Conservation (phyloP, 1,140 invertebrate species). For the Philaenus spumarius region DNA sequence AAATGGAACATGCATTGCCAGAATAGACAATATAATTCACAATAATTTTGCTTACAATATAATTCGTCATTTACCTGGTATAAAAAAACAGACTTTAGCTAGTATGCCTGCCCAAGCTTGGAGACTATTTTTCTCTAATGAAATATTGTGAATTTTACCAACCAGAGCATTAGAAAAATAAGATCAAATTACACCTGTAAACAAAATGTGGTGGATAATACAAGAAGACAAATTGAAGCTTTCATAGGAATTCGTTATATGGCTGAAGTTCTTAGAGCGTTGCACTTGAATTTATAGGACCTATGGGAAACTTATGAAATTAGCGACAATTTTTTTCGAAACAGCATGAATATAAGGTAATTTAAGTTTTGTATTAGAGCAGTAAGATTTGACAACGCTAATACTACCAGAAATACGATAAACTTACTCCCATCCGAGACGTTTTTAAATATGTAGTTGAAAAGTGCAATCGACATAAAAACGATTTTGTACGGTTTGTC, state of each 20-base stretch:
- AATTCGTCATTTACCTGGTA: slow-evolving; percentile 6
- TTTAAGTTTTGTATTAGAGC: slow-evolving; percentile 31
- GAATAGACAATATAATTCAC: slow-evolving; percentile 9
- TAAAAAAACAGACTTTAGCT: slow-evolving; percentile 1
- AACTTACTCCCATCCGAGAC: slow-evolving; percentile 33
- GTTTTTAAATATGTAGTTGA: slow-evolving; percentile 33
- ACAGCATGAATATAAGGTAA: slow-evolving; percentile 28
- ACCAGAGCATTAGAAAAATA: slow-evolving; percentile 12
- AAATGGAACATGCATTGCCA: background rate
- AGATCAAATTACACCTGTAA: background rate
- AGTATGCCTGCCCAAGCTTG: slow-evolving; percentile 9
- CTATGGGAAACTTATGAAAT: slow-evolving; percentile 13
- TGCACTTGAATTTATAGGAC: slow-evolving; percentile 19
- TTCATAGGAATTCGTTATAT: background rate
- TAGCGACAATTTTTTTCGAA: slow-evolving; percentile 12
- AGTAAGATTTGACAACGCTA: slow-evolving; percentile 32
- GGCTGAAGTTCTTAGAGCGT: slow-evolving; percentile 4
- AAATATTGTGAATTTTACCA: slow-evolving; percentile 22
- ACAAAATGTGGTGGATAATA: background rate
- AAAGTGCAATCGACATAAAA: slow-evolving; percentile 33
- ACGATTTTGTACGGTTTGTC: no score
- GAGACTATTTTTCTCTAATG: slow-evolving; percentile 20
- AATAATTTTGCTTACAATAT: slow-evolving; percentile 1
- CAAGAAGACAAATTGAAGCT: no score
- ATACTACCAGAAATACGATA: slow-evolving; percentile 33